These are phyloP conservation scores for Nibea coibor DNA, from an alignment of 2,113 vertebrate genomes.

Conservation along the genomic window DNA sequence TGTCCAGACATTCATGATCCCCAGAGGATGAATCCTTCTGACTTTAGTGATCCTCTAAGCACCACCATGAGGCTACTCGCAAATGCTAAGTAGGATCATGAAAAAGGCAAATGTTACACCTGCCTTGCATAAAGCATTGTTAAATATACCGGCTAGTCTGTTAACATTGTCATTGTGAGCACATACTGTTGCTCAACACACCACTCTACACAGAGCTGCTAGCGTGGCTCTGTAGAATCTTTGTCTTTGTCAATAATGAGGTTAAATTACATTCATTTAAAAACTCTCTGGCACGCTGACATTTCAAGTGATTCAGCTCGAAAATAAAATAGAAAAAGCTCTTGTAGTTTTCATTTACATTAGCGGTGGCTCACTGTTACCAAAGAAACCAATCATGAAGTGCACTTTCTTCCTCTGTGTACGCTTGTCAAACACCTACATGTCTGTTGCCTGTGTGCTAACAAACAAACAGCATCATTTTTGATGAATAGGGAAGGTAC, in stretches of 20 bases:
- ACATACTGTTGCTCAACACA: neutral
- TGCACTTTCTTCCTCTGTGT: neutral
- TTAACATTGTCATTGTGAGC: neutral
- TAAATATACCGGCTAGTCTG: neutral
- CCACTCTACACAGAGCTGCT: neutral
- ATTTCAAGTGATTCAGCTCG: neutral
- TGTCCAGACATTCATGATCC: neutral
- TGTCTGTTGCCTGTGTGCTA: slow-evolving; percentile 28
- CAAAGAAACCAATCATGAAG: slow-evolving; percentile 14
- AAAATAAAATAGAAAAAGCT: neutral
- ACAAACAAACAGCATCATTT: slow-evolving; percentile 42
- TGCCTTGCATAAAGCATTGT: neutral
- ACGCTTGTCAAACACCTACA: slow-evolving; percentile 15
- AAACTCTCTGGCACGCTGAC: neutral
- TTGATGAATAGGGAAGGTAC: slow-evolving; percentile 34
- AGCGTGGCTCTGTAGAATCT: neutral
- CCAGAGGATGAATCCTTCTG: neutral
- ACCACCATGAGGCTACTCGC: neutral
- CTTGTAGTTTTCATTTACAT: neutral
- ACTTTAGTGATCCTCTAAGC: neutral
- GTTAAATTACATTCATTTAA: neutral
- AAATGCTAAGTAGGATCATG: neutral
- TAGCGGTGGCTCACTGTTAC: neutral
- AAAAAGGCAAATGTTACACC: neutral
- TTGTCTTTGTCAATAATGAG: neutral